Evolutionary conservation across 2,888 invertebrate genomes (phyloP).

Genomic region (Catocala fraxini): DNA sequence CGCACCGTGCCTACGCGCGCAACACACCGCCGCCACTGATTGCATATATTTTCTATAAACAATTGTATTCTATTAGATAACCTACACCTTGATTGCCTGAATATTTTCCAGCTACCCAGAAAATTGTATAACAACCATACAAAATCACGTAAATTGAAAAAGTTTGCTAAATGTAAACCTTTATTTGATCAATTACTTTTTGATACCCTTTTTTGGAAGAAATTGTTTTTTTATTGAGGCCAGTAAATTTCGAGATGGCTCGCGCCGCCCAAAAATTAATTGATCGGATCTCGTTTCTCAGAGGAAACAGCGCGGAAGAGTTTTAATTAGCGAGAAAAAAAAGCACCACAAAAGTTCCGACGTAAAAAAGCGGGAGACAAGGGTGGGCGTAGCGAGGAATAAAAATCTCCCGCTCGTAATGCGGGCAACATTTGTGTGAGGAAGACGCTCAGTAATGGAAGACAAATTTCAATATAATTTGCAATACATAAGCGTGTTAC

Average conservation of each 20-base stretch:
- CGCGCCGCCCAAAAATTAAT: constrained; percentile 86
- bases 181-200: constrained; percentile 80
- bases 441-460: constrained; percentile 87
- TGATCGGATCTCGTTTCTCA: constrained; percentile 86
- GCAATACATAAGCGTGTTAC: constrained; percentile 89
- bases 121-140: constrained; percentile 55
- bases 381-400: constrained; percentile 84
- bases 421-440: constrained; percentile 88
- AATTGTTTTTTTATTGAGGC: constrained; percentile 78
- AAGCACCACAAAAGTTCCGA: constrained; percentile 84
- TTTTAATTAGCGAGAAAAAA: constrained; percentile 87
- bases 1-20: constrained; percentile 41
- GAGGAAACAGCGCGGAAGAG: constrained; percentile 87
- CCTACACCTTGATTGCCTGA: constrained; percentile 54
- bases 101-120: constrained; percentile 57
- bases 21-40: constrained; percentile 52
- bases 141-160: constrained; percentile 56
- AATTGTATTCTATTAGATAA: constrained; percentile 61
- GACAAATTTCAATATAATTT: constrained; percentile 89
- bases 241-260: constrained; percentile 84
- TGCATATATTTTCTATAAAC: constrained; percentile 63
- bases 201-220: constrained; percentile 73
- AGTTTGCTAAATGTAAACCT: constrained; percentile 62
- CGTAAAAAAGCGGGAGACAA: constrained; percentile 86
- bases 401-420: constrained; percentile 86